Percentiles rank a stretch among this genome's conserved stretches.
Conservation (phyloP, 2,888 invertebrate species). For the Bhutanitis thaidina region DNA sequence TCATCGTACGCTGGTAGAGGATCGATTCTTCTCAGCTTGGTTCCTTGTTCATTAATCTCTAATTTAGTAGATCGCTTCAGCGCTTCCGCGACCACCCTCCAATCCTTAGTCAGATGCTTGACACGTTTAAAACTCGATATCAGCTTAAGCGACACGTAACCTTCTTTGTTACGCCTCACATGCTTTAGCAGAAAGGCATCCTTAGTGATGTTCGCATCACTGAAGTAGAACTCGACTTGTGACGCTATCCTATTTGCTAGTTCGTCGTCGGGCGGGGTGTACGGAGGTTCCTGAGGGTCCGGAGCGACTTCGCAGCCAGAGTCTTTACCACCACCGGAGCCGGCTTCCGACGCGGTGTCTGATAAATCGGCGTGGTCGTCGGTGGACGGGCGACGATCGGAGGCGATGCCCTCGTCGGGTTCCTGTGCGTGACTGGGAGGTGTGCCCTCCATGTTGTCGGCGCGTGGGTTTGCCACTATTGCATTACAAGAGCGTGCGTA, state of each 20-base stretch:
- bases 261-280: conserved; percentile 86
- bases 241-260: conserved; percentile 88
- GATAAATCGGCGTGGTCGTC: conserved; percentile 85
- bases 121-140: conserved; percentile 97
- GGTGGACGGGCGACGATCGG: conserved; percentile 69
- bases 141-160: conserved; percentile 95
- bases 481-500: conserved; percentile 63
- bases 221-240: conserved; percentile 97
- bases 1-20: conserved; percentile 94
- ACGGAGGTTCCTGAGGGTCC: conserved; percentile 81
- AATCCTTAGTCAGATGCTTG: conserved; percentile 95
- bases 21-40: conserved; percentile 91
- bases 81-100: conserved; percentile 94
- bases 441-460: conserved; percentile 63
- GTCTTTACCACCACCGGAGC: conserved; percentile 83
- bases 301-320: conserved; percentile 83
- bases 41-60: conserved; percentile 94
- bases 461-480: conserved; percentile 52
- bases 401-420: conserved; percentile 68
- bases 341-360: conserved; percentile 83
- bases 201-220: conserved; percentile 95
- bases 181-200: conserved; percentile 97
- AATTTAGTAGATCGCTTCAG: conserved; percentile 87
- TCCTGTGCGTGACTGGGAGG: conserved; percentile 58
- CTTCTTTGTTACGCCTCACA: conserved; percentile 96